Percentiles rank a stretch among this genome's conserved stretches.
These are phyloP conservation scores for Balanococcus diminutus DNA, from an alignment of 2,888 invertebrate species.

Conservation along the genomic window DNA sequence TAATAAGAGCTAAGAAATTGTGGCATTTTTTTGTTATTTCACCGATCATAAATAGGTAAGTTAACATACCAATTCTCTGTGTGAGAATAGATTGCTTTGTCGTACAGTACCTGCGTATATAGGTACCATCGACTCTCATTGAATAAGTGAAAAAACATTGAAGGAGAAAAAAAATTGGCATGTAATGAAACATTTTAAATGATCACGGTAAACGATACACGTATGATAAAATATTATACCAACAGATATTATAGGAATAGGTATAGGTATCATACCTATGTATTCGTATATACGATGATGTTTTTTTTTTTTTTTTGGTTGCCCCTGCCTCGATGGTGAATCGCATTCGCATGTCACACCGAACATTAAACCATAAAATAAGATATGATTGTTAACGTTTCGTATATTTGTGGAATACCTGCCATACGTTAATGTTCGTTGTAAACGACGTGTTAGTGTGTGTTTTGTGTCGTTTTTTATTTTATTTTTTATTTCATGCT, in stretches of 20 bases:
- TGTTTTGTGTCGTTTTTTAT: not conserved
- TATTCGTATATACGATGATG: not conserved
- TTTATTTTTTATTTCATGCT: not conserved
- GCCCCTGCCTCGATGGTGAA: constrained; percentile 22
- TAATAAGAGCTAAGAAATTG: not conserved
- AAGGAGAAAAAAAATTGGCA: not conserved
- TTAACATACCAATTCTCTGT: not conserved
- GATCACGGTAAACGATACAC: constrained; percentile 7
- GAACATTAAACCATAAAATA: constrained; percentile 50
- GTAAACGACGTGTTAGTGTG: not conserved
- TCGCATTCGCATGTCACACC: constrained; percentile 48
- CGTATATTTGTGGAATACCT: constrained; percentile 34
- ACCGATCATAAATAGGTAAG: not conserved
- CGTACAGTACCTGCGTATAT: not conserved
- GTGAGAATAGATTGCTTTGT: not conserved
- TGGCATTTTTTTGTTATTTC: not conserved
- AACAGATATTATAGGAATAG: not conserved
- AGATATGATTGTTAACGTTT: constrained; percentile 44
- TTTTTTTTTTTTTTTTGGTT: not conserved
- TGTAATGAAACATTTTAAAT: constrained; percentile 19
- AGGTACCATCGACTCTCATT: not conserved
- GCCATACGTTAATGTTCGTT: not conserved
- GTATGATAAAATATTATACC: not conserved
- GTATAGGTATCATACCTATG: not conserved
- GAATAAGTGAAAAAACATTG: not conserved